Evolutionary conservation across 2,888 invertebrate species (phyloP), one percentile per base, ranked within the genome.

Genomic region (Junonia oenone): DNA sequence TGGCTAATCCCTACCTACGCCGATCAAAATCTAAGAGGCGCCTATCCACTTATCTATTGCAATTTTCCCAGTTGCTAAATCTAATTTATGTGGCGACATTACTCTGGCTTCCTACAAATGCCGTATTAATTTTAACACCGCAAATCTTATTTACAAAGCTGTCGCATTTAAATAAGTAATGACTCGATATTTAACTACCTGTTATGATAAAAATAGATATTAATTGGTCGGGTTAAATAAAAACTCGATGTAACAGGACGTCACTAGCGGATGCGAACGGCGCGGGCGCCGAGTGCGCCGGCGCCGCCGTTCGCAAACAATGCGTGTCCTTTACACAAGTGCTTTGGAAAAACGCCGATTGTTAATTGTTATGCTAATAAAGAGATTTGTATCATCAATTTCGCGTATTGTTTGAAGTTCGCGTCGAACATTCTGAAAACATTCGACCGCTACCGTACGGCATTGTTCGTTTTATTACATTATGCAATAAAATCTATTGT

Each of bases 181-280:
- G 31, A 27, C 11, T 11, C 31, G 27, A 47, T 46, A n/a, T 6
- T 47, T 47, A 11, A 13, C 13, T 35, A 47, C 33, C 15, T 22
- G 50, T 17, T 38, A 49, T 26, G 6, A 6, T 11, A 38, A 19
- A 11, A 17, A 17, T 37, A 15, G 8, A 17, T 37, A 19, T 38
- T 38, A 43, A 43, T 22, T 13, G 13, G 26, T 13, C 6, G 4
- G 13, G 19, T 6, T 2, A 6, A 13, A 14, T 43, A 26, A 43
- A 43, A 69, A 71, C 35, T 56, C 59, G 56, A 61, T 52, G 43
- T n/a, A 19, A 69, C 55, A 43, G 63, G 57, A 62, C 87, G 72
- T 69, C 83, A 85, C 86, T 88, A 87, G 82, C 89, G 89, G 86
- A 88, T 82, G 80, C 78, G 72, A 55, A 66, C 70, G 84, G 83